These are phyloP conservation scores for Lepas anatifera DNA, from an alignment of 2,888 invertebrate genomes.

Conservation along the genomic window DNA sequence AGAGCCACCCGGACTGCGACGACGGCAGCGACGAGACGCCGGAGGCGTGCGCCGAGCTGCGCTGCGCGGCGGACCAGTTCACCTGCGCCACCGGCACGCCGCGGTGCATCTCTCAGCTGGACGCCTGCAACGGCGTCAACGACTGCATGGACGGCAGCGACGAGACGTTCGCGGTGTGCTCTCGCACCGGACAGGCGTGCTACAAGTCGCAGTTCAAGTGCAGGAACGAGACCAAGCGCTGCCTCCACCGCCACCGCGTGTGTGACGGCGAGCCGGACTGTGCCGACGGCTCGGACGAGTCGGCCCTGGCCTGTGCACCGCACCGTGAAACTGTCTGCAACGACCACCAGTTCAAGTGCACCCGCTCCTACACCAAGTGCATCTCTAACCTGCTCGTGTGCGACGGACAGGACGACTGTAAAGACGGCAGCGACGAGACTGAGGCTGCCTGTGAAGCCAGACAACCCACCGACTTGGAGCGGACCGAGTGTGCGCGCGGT, in stretches of 20 bases:
- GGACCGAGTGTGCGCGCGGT: not conserved
- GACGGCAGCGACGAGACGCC: constrained; percentile 31
- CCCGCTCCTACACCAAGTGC: constrained; percentile 66
- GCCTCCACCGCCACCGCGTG: constrained; percentile 77
- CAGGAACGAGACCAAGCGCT: constrained; percentile 59
- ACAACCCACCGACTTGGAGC: not conserved
- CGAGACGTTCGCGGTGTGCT: constrained; percentile 56
- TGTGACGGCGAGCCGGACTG: constrained; percentile 96
- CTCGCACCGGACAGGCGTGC: constrained; percentile 62
- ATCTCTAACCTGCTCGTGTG: constrained; percentile 87
- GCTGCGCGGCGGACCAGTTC: constrained; percentile 79
- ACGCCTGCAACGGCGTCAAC: constrained; percentile 70
- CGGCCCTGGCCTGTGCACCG: constrained; percentile 38
- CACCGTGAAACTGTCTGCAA: constrained; percentile 69
- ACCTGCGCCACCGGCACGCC: constrained; percentile 86
- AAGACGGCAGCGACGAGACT: constrained; percentile 91
- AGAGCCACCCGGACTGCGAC: not conserved
- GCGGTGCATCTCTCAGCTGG: constrained; percentile 48
- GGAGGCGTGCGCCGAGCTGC: constrained; percentile 53
- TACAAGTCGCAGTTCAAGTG: constrained; percentile 82
- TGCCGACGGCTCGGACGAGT: constrained; percentile 63
- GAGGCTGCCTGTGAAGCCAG: not conserved
- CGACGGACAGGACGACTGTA: constrained; percentile 93
- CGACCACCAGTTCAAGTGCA: constrained; percentile 79
- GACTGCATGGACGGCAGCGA: constrained; percentile 93